A percentile compares a stretch with the other conserved stretches of the same genome.
phyloP scores from a whole-genome alignment of 2,888 invertebrate genomes.

The Hemaris fuciformis region DNA sequence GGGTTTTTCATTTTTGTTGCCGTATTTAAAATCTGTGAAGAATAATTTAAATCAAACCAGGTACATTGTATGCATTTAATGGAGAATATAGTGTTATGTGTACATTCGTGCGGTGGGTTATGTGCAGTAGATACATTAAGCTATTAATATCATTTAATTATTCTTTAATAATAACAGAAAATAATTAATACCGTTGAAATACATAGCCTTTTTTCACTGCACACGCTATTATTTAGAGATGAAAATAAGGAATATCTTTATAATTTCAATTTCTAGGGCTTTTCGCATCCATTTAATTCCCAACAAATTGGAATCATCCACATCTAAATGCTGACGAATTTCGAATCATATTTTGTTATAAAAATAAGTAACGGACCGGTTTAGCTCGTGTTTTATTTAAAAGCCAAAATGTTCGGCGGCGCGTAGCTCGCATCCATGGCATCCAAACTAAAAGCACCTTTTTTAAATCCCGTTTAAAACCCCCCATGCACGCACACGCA shows the following conservation, averaged over 20 bases:
- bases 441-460: slow-evolving; percentile 22
- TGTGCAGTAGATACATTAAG: neutral
- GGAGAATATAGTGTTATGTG: neutral
- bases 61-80: neutral
- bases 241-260: neutral
- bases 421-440: slow-evolving; percentile 7
- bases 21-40: neutral
- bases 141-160: too few relatives aligned
- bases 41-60: neutral
- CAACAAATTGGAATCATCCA: neutral
- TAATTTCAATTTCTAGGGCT: neutral
- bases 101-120: too few relatives aligned
- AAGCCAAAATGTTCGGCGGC: neutral
- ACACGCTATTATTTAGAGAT: too few relatives aligned
- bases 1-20: neutral
- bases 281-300: neutral
- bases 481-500: slow-evolving; percentile 44
- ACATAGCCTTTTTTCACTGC: too few relatives aligned
- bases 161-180: too few relatives aligned
- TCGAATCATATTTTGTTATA: slow-evolving; percentile 16
- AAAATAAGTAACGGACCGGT: slow-evolving; percentile 16
- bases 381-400: slow-evolving; percentile 8
- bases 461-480: slow-evolving; percentile 59
- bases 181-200: too few relatives aligned
- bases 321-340: neutral